Base-by-base conservation (phyloP, 2,888 invertebrate species). In the Carcina quercana region DNA sequence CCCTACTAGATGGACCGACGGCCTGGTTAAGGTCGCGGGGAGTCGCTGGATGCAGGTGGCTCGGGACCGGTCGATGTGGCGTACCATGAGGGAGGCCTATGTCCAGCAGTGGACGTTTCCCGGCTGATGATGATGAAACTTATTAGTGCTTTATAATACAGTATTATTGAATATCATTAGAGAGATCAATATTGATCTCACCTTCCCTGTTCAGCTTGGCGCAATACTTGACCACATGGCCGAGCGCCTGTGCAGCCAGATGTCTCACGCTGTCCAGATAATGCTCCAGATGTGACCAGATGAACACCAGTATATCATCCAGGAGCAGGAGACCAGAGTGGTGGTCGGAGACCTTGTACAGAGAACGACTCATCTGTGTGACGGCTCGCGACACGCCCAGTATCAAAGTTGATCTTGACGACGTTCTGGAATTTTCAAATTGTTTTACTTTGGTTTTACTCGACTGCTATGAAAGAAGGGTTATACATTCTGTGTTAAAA, bases 211-310 rank as follows among this genome's bases (percentile, higher is more conserved):
- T 53, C 32, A 69, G 33, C 1, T 31, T 41, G 0, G 57, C 51
- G 32, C 69, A 68, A 39, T 69, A 66, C 13, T 43, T 58, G 0
- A 76, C 63, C 2, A 74, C 45, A 14, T 51, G 45, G 0, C 40
- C 50, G 20, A 82, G 60, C 13, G 86, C 62, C 39, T 86, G 85
- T 13, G 82, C 85, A 0, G 87, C 69, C 30, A 88, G 65, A 50
- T 89, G 87, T 1, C 88, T 63, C 13, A 91, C 89, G 42, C 87
- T 87, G 53, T 91, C 91, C 59, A 89, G 83, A 49, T 85, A 83
- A 64, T 89, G 88, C 28, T 90, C 89, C 26, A 90, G 63, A 47
- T 89, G 87, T 0, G 74, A 60, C 83, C 88, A 86, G 13, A 86
- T 70, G 58, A 86, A 89, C 13, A 33, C 26, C 29, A 69, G 47